Conservation (phyloP, 2,797 vertebrate species). For the Clarias fuscus region DNA sequence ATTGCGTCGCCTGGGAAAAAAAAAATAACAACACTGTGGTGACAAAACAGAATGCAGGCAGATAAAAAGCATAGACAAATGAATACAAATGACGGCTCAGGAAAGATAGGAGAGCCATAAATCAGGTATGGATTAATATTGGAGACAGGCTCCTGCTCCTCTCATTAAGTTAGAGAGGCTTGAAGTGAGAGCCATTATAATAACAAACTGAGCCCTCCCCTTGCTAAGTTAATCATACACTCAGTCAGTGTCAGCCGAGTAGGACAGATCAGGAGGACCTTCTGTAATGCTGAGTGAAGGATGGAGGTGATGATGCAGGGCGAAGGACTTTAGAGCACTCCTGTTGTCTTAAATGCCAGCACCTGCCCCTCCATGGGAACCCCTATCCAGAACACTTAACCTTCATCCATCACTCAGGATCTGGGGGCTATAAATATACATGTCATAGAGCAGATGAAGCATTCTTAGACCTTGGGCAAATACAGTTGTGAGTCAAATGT, state of each 20-base stretch:
- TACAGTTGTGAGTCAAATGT: neutral
- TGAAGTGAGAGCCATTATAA: slow-evolving; percentile 50
- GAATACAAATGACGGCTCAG: slow-evolving; percentile 78
- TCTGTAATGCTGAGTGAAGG: slow-evolving; percentile 8
- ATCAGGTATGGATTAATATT: slow-evolving; percentile 75
- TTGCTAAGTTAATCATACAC: slow-evolving; percentile 51
- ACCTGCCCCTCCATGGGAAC: neutral
- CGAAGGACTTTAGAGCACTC: slow-evolving; percentile 28
- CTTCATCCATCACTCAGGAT: slow-evolving; percentile 42
- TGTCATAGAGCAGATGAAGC: slow-evolving; percentile 17
- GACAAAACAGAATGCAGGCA: slow-evolving; percentile 71
- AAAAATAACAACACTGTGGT: slow-evolving; percentile 58
- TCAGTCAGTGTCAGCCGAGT: slow-evolving; percentile 49
- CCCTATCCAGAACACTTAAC: slow-evolving; percentile 47
- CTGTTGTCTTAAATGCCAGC: slow-evolving; percentile 27
- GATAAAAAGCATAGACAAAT: slow-evolving; percentile 74
- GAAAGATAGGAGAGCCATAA: slow-evolving; percentile 71
- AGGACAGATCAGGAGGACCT: slow-evolving; percentile 16
- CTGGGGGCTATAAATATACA: slow-evolving; percentile 33
- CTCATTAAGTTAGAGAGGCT: slow-evolving; percentile 53
- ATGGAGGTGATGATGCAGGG: slow-evolving; percentile 21
- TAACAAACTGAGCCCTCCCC: slow-evolving; percentile 49
- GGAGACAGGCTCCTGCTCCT: slow-evolving; percentile 47
- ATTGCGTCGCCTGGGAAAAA: slow-evolving; percentile 63
- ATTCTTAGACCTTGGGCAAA: slow-evolving; percentile 11